Base-by-base conservation (phyloP, 2,888 invertebrate species). In the Brachylomia viminalis region DNA sequence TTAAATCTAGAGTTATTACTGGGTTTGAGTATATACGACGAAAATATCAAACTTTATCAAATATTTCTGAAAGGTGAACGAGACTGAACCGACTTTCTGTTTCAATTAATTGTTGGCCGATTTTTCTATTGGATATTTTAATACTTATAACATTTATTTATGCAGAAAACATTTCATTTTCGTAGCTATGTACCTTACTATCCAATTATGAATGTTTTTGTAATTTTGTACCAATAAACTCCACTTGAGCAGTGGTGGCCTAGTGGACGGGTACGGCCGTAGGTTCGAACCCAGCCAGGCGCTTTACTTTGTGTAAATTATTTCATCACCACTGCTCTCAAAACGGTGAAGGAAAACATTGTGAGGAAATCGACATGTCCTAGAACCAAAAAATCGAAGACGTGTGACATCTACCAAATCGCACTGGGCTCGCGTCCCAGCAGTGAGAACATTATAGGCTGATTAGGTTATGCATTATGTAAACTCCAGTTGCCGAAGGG, bases 61-160 rank as follows among this genome's bases (percentile, higher is more conserved):
- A 86, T 74, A 77, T 84, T 84, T 84, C 62, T 77, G 70, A 83
- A 83, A 66, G 23, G 61, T 61, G 20, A 59, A 61, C 10, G 42
- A 67, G 23, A n/a, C 65, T 54, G 54, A 42, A n/a, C 45, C 7
- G 62, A 77, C 82, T 87, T 89, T 89, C 79, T 87, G 84, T 87
- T 87, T 87, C 83, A 91, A 89, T 89, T 90, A 88, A 83, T 87
- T 90, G 59, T 87, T 91, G 87, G 76, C 75, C 75, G 58, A 66
- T 82, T 89, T 89, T 89, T 84, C 77, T 82, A 71, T 85, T 88
- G 82, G 86, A 82, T 73, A 80, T 88, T 89, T 88, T 81, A 89
- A 76, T 4, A n/a, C 6, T 38, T 83, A 87, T 86, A 38, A 45
- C 8, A 33, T 70, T 33, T 49, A 30, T 58, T 71, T 62, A 33